phyloP scores from a whole-genome alignment of 2,797 vertebrate genomes.

The Hozukius guyotensis region DNA sequence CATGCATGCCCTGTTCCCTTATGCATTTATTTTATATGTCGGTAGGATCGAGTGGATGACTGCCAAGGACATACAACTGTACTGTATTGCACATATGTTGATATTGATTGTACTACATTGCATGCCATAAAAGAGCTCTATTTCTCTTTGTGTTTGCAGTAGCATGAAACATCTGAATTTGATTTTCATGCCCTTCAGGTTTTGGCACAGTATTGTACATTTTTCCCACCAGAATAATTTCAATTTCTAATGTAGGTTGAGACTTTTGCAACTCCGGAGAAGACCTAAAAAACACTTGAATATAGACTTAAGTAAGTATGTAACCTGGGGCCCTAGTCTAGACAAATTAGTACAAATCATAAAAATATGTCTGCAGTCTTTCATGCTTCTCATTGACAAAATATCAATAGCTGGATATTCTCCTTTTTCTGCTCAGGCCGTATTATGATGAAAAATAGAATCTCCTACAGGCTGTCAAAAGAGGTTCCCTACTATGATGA shows the following conservation, averaged over 20 bases:
- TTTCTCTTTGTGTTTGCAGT: constrained; percentile 5
- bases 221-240: background rate
- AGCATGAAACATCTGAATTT: background rate
- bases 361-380: background rate
- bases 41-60: background rate
- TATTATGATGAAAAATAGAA: constrained; percentile 42
- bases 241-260: constrained; percentile 3
- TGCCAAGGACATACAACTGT: background rate
- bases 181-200: constrained; percentile 1
- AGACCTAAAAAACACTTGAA: background rate
- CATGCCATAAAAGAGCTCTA: background rate
- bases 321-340: background rate
- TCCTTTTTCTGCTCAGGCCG: constrained; percentile 33
- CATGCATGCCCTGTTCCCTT: background rate
- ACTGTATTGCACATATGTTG: background rate
- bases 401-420: constrained; percentile 25
- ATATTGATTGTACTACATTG: background rate
- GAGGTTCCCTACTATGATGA: constrained; percentile 19
- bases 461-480: constrained; percentile 19
- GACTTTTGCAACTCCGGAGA: background rate
- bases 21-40: constrained; percentile 1
- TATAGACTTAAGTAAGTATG: constrained; percentile 3
- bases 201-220: background rate
- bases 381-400: constrained; percentile 20
- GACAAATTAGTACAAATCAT: constrained; percentile 27